These are phyloP conservation scores for Chaetoderma sp. DNA, from an alignment of 2,888 invertebrate species.

Conservation along the genomic window DNA sequence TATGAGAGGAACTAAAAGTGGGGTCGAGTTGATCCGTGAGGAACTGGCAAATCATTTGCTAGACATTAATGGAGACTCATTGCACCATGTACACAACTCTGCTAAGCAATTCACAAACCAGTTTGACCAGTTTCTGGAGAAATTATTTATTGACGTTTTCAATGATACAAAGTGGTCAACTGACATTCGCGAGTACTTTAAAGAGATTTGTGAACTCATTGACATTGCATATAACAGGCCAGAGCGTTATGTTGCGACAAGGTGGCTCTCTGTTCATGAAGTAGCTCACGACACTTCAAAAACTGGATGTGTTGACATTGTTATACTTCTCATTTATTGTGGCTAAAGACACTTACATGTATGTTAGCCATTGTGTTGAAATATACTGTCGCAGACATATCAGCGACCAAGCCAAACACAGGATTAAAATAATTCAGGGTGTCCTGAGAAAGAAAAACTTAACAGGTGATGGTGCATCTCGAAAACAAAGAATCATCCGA, in stretches of 20 bases:
- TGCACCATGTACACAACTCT: constrained; percentile 45
- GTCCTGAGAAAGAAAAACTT: constrained; percentile 12
- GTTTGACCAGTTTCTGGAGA: constrained; percentile 34
- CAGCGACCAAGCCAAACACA: neutral
- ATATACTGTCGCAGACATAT: constrained; percentile 13
- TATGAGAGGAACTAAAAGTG: constrained; percentile 41
- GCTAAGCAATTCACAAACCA: constrained; percentile 39
- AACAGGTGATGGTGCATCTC: constrained; percentile 23
- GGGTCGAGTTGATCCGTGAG: constrained; percentile 39
- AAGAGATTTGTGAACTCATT: constrained; percentile 32
- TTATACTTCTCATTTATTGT: too few species aligned
- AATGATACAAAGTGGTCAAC: constrained; percentile 42
- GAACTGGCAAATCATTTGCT: constrained; percentile 40
- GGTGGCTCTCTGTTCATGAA: constrained; percentile 42
- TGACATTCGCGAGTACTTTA: constrained; percentile 30
- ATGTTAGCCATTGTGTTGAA: constrained; percentile 12
- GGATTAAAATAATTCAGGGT: constrained; percentile 3
- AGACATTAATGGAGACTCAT: constrained; percentile 45
- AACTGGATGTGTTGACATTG: constrained; percentile 31
- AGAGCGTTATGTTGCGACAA: constrained; percentile 31
- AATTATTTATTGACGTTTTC: constrained; percentile 32
- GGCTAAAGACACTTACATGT: too few species aligned
- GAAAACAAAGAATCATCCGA: constrained; percentile 23
- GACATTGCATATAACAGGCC: constrained; percentile 33
- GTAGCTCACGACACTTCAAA: constrained; percentile 28